These are phyloP conservation scores for Amblyraja radiata DNA, from an alignment of 2,797 vertebrate species.

Conservation along the genomic window DNA sequence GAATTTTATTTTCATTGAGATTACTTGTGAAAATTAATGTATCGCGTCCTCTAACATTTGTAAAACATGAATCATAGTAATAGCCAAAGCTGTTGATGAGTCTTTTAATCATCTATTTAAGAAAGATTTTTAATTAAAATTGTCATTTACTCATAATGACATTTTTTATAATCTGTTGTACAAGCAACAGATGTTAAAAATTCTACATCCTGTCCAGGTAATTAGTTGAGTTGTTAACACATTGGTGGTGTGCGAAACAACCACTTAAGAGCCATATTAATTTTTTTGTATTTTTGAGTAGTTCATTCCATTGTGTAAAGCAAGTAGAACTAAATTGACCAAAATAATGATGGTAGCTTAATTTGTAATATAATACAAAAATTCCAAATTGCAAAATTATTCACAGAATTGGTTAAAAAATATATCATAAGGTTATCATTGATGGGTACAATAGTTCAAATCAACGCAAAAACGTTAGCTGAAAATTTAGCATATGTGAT, in stretches of 20 bases:
- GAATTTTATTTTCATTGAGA: constrained; percentile 16
- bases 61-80: constrained; percentile 28
- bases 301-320: not conserved
- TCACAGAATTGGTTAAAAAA: not conserved
- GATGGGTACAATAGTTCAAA: not conserved
- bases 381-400: not conserved
- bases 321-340: not conserved
- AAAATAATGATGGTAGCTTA: not conserved
- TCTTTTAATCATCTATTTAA: constrained; percentile 21
- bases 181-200: constrained; percentile 32
- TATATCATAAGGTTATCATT: not conserved
- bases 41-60: constrained; percentile 4
- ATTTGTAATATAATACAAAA: not conserved
- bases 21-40: constrained; percentile 20
- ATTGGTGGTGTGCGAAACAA: not conserved
- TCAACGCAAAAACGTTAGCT: too few relatives aligned
- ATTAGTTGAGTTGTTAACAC: constrained; percentile 21
- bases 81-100: constrained; percentile 26
- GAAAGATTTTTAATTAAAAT: constrained; percentile 33
- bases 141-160: constrained; percentile 34
- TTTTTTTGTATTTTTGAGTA: not conserved
- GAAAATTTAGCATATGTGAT: not conserved
- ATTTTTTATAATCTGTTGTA: constrained; percentile 24
- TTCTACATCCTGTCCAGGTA: not conserved
- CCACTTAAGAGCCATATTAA: not conserved